Conservation (phyloP, 2,888 invertebrate species). For the Ceriagrion tenellum region DNA sequence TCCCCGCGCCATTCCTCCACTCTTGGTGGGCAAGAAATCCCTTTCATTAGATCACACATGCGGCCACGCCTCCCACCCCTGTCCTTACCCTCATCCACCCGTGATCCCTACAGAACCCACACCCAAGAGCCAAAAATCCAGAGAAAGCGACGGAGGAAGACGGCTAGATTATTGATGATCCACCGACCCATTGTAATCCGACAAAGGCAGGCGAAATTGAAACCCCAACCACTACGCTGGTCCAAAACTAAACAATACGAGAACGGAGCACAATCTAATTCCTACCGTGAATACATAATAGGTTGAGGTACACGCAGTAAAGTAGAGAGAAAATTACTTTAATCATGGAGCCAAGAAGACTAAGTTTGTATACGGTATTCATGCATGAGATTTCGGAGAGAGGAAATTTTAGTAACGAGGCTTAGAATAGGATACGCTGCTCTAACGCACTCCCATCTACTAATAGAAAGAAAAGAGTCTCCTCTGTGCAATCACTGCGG, state of each 20-base stretch:
- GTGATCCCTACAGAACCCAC: neutral
- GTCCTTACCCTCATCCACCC: neutral
- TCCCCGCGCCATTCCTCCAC: neutral
- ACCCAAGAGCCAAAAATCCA: neutral
- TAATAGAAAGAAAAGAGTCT: no score
- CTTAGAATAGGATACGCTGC: no score
- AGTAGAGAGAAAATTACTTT: no score
- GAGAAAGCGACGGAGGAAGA: neutral
- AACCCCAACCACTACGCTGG: neutral
- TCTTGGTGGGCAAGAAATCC: neutral
- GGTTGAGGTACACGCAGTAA: no score
- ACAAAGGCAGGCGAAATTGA: neutral
- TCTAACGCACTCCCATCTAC: no score
- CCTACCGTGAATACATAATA: no score
- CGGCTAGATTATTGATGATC: neutral
- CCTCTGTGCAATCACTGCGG: no score
- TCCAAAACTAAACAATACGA: neutral
- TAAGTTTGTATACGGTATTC: no score
- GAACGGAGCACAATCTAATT: neutral
- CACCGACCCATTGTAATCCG: neutral
- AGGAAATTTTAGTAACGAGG: no score
- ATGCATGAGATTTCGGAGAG: no score
- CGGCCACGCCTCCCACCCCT: neutral
- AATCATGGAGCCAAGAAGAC: no score
- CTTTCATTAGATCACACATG: neutral